These are phyloP conservation scores for Ursus arctos DNA, from an alignment of 2,113 vertebrate species.

Conservation along the genomic window DNA sequence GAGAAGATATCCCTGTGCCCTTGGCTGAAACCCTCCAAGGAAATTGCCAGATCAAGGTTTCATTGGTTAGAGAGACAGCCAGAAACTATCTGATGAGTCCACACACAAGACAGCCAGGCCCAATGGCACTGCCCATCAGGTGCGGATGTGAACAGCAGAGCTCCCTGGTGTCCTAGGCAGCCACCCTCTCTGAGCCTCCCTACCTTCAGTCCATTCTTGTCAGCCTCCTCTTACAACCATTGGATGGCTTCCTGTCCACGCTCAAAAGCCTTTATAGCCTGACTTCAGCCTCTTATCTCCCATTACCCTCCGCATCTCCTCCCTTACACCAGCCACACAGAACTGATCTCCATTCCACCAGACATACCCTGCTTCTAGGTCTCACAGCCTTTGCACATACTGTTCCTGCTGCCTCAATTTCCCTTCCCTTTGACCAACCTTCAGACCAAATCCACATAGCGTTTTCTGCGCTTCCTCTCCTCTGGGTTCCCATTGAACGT, in stretches of 20 bases:
- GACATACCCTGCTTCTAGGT: background rate
- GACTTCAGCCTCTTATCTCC: background rate
- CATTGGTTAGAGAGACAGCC: background rate
- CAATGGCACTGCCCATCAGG: background rate
- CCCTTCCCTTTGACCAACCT: background rate
- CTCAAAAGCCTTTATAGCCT: background rate
- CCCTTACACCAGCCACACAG: background rate
- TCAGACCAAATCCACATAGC: background rate
- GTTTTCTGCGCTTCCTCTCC: background rate
- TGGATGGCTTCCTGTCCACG: background rate
- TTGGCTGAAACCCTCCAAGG: background rate
- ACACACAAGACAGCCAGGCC: background rate
- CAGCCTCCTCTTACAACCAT: background rate
- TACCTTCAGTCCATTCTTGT: background rate
- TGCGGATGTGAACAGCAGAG: background rate
- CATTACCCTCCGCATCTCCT: too few relatives aligned
- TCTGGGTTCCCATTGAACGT: rapidly evolving
- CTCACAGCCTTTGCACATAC: background rate
- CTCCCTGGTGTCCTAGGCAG: background rate
- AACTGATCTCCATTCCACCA: background rate
- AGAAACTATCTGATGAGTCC: background rate
- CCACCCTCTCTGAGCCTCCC: background rate
- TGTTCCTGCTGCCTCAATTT: background rate
- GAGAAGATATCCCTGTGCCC: background rate
- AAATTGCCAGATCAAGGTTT: background rate